phyloP scores from a whole-genome alignment of 2,113 vertebrate species.

The Baryphthengus martii region DNA sequence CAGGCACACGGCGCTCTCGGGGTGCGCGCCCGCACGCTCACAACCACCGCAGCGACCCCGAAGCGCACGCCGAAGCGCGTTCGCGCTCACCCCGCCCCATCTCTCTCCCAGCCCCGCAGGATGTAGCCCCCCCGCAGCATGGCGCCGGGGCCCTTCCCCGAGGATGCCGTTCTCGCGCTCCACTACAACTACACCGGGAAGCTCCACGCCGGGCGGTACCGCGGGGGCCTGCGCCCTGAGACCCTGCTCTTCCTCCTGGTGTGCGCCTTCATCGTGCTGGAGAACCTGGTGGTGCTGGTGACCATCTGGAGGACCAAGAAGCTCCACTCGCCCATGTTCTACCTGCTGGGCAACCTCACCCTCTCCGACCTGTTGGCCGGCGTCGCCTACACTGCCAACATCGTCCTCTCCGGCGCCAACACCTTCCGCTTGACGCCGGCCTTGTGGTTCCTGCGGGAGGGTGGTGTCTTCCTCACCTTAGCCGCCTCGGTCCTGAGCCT shows the following conservation, averaged over 20 bases:
- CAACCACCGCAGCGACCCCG: too few species aligned
- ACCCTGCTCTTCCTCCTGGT: conserved; percentile 80
- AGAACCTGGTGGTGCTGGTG: conserved; percentile 85
- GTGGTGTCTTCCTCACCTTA: conserved; percentile 86
- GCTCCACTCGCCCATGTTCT: conserved; percentile 90
- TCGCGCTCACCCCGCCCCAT: too few species aligned
- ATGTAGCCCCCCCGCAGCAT: neutral
- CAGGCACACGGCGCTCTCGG: too few species aligned
- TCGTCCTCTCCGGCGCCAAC: conserved; percentile 83
- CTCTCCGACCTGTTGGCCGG: conserved; percentile 88
- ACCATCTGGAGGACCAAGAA: conserved; percentile 89
- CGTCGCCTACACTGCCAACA: conserved; percentile 87
- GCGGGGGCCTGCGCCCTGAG: conserved; percentile 69
- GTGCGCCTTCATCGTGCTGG: conserved; percentile 83
- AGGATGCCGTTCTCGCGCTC: conserved; percentile 70
- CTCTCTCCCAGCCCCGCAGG: too few species aligned
- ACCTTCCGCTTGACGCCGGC: conserved; percentile 83
- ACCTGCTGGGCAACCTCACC: conserved; percentile 86
- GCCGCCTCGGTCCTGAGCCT: conserved; percentile 86
- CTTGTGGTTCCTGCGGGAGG: conserved; percentile 87
- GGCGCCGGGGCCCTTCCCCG: neutral
- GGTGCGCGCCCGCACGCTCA: too few species aligned
- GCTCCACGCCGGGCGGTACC: conserved; percentile 78
- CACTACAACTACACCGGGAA: conserved; percentile 91
- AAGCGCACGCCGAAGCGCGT: too few species aligned